Conservation (phyloP, 2,113 vertebrate genomes). For the Rousettus leschenaultii region DNA sequence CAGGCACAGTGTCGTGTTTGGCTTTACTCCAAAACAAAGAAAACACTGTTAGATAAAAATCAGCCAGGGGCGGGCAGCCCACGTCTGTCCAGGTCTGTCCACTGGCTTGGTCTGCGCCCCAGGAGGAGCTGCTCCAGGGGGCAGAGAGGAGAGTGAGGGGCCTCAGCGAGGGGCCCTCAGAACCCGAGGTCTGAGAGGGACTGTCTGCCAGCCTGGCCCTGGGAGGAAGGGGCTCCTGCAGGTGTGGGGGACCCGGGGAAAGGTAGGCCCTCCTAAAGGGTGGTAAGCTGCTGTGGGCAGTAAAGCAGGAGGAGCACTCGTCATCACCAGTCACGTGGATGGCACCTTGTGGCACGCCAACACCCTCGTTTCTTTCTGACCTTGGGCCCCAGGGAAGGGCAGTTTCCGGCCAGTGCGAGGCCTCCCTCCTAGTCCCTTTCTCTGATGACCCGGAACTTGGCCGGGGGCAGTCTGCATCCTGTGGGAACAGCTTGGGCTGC, state of each 20-base stretch:
- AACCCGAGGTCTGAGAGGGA: not conserved
- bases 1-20: slow-evolving; percentile 70
- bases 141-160: slow-evolving; percentile 64
- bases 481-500: not conserved
- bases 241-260: not conserved
- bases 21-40: slow-evolving; percentile 73
- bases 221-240: not conserved
- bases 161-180: slow-evolving; percentile 59
- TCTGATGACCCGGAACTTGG: not conserved
- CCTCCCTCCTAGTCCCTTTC: not conserved
- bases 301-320: rapidly evolving
- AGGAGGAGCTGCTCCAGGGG: slow-evolving; percentile 73
- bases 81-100: slow-evolving; percentile 52
- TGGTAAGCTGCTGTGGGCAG: too few species aligned
- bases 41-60: slow-evolving; percentile 70
- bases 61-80: slow-evolving; percentile 48
- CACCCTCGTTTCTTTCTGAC: rapidly evolving
- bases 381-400: rapidly evolving
- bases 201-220: slow-evolving; percentile 55
- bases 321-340: rapidly evolving
- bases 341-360: rapidly evolving
- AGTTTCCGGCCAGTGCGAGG: rapidly evolving
- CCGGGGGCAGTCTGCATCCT: rapidly evolving
- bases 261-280: not conserved
- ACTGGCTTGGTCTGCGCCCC: slow-evolving; percentile 68